Evolutionary conservation across 2,113 vertebrate genomes (phyloP).

Genomic region (Protobothrops mucrosquamatus): DNA sequence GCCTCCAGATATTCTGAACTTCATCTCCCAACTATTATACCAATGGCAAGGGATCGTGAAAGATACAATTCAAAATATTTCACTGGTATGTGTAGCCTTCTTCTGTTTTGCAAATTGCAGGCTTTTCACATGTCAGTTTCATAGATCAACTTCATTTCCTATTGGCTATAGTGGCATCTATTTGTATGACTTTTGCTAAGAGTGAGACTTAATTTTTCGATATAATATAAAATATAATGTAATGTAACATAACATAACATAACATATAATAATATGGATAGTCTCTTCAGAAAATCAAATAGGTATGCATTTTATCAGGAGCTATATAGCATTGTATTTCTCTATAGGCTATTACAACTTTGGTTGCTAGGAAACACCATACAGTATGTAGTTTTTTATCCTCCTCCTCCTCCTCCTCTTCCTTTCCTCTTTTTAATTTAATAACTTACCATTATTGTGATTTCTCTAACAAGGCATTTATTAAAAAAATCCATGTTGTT

Average conservation of each 20-base stretch:
- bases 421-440: background rate
- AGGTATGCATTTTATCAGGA: background rate
- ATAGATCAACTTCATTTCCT: background rate
- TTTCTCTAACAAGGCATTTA: background rate
- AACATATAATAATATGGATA: background rate
- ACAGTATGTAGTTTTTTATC: background rate
- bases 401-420: background rate
- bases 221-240: background rate
- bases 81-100: background rate
- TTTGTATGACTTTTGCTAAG: background rate
- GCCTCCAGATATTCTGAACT: too few species aligned
- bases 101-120: background rate
- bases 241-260: background rate
- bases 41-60: background rate
- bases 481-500: slow-evolving; percentile 5
- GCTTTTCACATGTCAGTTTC: background rate
- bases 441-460: background rate
- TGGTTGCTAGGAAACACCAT: background rate
- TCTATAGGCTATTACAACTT: background rate
- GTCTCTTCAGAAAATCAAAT: background rate
- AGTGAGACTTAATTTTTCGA: background rate
- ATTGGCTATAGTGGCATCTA: background rate
- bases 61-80: background rate
- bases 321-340: background rate
- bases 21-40: background rate